phyloP scores from a whole-genome alignment of 2,888 invertebrate genomes.

The Chloroclystis v-ata region DNA sequence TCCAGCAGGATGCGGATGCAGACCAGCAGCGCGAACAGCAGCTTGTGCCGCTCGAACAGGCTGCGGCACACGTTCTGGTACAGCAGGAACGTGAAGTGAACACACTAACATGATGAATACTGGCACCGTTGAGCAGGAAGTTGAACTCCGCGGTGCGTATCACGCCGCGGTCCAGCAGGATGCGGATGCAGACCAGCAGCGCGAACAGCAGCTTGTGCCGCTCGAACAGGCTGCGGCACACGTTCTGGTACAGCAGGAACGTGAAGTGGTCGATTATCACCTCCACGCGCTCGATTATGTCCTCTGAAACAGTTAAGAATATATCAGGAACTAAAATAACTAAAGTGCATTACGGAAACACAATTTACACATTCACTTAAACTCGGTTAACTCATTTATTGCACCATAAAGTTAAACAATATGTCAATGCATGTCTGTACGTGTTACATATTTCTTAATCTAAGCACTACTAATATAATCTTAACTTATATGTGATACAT shows the following conservation, averaged over 20 bases:
- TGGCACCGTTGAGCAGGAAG: constrained; percentile 86
- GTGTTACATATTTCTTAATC: too few species aligned
- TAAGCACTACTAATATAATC: too few species aligned
- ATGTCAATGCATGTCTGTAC: too few species aligned
- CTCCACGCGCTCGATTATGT: constrained; percentile 85
- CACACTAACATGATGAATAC: constrained; percentile 69
- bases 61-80: constrained; percentile 93
- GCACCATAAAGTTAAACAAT: too few species aligned
- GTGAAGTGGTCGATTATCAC: constrained; percentile 90
- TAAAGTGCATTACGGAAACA: too few species aligned
- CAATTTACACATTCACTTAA: too few species aligned
- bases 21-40: constrained; percentile 88
- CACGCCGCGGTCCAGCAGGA: constrained; percentile 79
- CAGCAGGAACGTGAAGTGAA: constrained; percentile 84
- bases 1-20: constrained; percentile 83
- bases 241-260: constrained; percentile 88
- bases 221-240: constrained; percentile 93
- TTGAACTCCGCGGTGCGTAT: constrained; percentile 83
- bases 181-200: constrained; percentile 83
- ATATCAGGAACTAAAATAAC: not conserved
- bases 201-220: constrained; percentile 92
- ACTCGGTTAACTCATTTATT: too few species aligned
- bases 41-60: constrained; percentile 92
- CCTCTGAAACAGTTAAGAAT: constrained; percentile 64
- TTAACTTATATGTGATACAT: too few species aligned